Base-by-base conservation (phyloP, 2,888 invertebrate genomes). In the Bhutanitis thaidina region DNA sequence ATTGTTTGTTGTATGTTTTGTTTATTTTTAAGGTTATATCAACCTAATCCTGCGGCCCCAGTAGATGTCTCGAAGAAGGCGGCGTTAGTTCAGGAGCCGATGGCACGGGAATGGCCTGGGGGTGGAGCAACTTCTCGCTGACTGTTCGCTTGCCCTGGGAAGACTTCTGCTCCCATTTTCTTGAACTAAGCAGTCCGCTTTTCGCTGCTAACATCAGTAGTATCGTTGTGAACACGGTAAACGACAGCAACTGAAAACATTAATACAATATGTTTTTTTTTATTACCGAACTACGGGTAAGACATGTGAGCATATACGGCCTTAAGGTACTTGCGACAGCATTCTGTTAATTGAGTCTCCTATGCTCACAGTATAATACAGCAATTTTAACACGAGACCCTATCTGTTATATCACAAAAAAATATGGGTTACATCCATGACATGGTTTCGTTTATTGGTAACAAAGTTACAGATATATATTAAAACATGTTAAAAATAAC, bases 21-120 rank as follows among this genome's bases (percentile, higher is more conserved):
- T 30, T 30, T 10, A 10, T n/a, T 30, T 30, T n/a, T 9, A 7
- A 30, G 10, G 12, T 32, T 15, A 9, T 34, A 2, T 14, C 7
- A 20, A 2, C 5, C 5, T 20, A 20, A 10, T 34, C 7, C 12
- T 16, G 34, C 0, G 25, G 25, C 4, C 3, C 35, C 29, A 47
- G 15, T 1, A 48, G 35, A 8, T 40, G 39, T 7, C 47, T 32
- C 7, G 34, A 12, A 8, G 14, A 5, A 7, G 34, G 34, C 20
- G 47, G 47, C 0, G 47, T 48, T 5, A 25, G 47, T n/a, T 40
- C 47, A 0, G 47, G 47, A 1, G 47, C 47, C 5, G 40, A 32
- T 2, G 47, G 47, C 8, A 12, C 14, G 0, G 40, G 30, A 25
- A 40, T 14, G 1, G 15, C 13, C 9, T 20, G 15, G 3, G 8